A percentile compares a stretch with the other conserved stretches of the same genome.
phyloP scores from a whole-genome alignment of 2,888 invertebrate species.

The Loripinus fragilis region DNA sequence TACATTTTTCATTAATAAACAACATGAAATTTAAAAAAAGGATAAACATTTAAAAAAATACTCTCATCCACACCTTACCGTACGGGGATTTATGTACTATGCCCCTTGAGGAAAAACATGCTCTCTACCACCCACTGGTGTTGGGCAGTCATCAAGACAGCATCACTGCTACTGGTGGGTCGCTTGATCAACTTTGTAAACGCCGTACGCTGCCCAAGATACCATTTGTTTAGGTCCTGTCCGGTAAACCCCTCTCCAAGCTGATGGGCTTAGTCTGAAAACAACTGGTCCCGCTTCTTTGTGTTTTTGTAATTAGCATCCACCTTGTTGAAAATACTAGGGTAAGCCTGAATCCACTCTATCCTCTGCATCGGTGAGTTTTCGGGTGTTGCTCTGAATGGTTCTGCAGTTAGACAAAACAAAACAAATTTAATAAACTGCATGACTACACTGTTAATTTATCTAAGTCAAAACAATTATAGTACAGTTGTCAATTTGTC shows the following conservation, averaged over 20 bases:
- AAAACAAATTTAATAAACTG: conserved; percentile 42
- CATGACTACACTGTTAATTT: conserved; percentile 42
- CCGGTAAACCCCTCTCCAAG: conserved; percentile 49
- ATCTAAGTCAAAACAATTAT: conserved; percentile 41
- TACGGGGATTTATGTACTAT: conserved; percentile 32
- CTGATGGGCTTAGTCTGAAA: conserved; percentile 44
- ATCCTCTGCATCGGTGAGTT: conserved; percentile 44
- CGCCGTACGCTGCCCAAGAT: conserved; percentile 4
- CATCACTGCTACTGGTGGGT: conserved; percentile 42
- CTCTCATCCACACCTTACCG: conserved; percentile 33
- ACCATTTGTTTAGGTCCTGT: conserved; percentile 46
- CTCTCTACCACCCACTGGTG: conserved; percentile 37
- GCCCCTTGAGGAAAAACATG: conserved; percentile 37
- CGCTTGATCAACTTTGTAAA: conserved; percentile 16
- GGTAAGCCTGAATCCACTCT: conserved; percentile 45
- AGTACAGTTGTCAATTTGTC: conserved; percentile 45
- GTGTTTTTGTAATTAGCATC: conserved; percentile 48
- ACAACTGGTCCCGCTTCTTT: conserved; percentile 47
- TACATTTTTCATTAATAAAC: conserved; percentile 12
- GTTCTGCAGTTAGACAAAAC: conserved; percentile 48
- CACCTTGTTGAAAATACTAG: conserved; percentile 46
- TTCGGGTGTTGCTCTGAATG: conserved; percentile 47
- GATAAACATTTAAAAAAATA: conserved; percentile 9
- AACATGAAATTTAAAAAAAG: conserved; percentile 25
- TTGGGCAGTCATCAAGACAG: conserved; percentile 38